Evolutionary conservation across 2,797 vertebrate species (phyloP), one percentile per base, ranked within the genome.

Genomic region (Zenarchopterus dispar): DNA sequence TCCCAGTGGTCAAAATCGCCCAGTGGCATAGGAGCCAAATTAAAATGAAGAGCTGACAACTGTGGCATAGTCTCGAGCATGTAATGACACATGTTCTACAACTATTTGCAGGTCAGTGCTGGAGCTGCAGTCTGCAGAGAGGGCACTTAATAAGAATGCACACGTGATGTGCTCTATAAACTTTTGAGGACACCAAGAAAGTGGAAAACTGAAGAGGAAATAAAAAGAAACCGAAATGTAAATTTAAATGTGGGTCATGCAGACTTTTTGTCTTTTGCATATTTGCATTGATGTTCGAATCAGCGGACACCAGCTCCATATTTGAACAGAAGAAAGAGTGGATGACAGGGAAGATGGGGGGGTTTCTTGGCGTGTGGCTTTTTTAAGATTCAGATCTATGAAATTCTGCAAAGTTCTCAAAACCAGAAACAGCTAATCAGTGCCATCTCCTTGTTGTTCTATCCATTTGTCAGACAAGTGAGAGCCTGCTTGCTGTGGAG

Each of bases 21-120:
- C 80, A 68, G 85, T 70, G 85, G 81, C 82, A 73, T 68, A 52
- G 78, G 82, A 88, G 78, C 73, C 87, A 88, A 88, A 91, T 89
- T 90, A 91, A 91, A 91, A 87, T 81, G 76, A 88, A 86, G 84
- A 31, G 77, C 84, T 90, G 89, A 89, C 89, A 91, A 90, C 78
- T 80, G 77, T 71, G 81, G 74, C 84, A 75, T 78, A 56, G 80
- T 84, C 85, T 61, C 79, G 49, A 70, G 61, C 49, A 70, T 50
- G 66, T 85, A 82, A 87, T 82, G 82, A 87, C 84, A 79, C 73
- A 77, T 73, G 78, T 70, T 86, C 71, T 71, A 61, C 67, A 70
- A 78, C 70, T 87, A 82, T 82, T 77, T 80, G 72, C 66, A 75
- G 74, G 58, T 58, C 77, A 33, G 4, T 45, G 58, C 70, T 63